These are phyloP conservation scores for Fragum sueziense DNA, from an alignment of 2,888 invertebrate species.

Conservation along the genomic window DNA sequence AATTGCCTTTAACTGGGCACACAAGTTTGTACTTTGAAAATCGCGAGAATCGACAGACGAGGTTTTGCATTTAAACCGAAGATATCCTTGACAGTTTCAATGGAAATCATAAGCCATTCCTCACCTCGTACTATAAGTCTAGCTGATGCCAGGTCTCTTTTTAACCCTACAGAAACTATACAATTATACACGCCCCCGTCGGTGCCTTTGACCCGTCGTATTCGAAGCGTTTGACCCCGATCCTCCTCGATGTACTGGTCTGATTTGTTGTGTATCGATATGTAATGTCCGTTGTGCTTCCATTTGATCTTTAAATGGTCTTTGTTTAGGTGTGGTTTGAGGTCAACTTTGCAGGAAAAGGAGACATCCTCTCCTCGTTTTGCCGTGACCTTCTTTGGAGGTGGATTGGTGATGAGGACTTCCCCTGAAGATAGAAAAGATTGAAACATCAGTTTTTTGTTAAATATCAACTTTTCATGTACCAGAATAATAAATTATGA, in stretches of 20 bases:
- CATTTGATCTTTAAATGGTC: conserved; percentile 63
- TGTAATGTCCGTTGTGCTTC: conserved; percentile 70
- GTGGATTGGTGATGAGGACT: conserved; percentile 41
- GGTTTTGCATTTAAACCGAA: too few species aligned
- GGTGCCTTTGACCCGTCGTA: conserved; percentile 60
- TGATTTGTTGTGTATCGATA: conserved; percentile 51
- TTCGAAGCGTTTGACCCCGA: conserved; percentile 66
- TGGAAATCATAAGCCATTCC: too few species aligned
- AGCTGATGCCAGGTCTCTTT: conserved; percentile 66
- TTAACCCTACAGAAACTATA: conserved; percentile 66
- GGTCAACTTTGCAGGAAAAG: conserved; percentile 41
- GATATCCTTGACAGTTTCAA: too few species aligned
- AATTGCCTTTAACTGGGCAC: too few species aligned
- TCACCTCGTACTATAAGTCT: conserved; percentile 68
- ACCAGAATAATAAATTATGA: neutral
- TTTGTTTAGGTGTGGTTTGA: conserved; percentile 43
- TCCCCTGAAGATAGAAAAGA: conserved; percentile 50
- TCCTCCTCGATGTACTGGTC: conserved; percentile 65
- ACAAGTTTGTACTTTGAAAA: too few species aligned
- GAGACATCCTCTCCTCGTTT: conserved; percentile 52
- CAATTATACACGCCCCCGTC: conserved; percentile 74
- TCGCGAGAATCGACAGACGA: too few species aligned
- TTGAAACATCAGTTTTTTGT: neutral
- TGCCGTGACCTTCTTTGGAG: conserved; percentile 43
- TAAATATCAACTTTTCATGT: neutral